Evolutionary conservation across 2,113 vertebrate genomes (phyloP).

Genomic region (Pelecanoides urinatrix): DNA sequence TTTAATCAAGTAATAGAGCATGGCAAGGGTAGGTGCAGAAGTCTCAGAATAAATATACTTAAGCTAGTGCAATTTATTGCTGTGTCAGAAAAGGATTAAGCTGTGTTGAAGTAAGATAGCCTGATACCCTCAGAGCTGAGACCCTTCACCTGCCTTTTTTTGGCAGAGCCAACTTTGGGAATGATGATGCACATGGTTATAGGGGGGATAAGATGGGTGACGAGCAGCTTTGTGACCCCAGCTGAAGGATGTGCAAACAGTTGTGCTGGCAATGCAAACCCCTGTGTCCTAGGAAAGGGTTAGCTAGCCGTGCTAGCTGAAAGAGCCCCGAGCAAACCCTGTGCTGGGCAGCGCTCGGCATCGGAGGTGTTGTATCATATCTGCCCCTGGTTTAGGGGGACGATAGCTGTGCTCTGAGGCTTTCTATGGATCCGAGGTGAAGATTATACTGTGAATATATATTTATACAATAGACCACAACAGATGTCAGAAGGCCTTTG

Average conservation of each 20-base stretch:
- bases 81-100: neutral
- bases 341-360: neutral
- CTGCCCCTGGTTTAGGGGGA: neutral
- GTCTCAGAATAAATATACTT: neutral
- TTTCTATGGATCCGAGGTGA: neutral
- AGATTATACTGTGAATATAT: neutral
- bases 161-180: neutral
- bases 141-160: neutral
- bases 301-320: accelerated
- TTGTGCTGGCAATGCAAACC: neutral
- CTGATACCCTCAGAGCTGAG: neutral
- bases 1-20: neutral
- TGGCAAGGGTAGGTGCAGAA: neutral
- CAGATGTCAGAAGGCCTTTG: neutral
- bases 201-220: neutral
- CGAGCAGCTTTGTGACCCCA: neutral
- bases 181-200: accelerated
- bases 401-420: neutral
- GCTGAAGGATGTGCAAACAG: accelerated
- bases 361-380: accelerated
- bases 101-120: neutral
- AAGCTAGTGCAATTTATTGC: neutral
- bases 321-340: neutral
- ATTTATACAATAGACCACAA: neutral
- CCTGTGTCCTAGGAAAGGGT: neutral